Base-by-base conservation (phyloP, 2,888 invertebrate species). In the Drosophila phalerata region DNA sequence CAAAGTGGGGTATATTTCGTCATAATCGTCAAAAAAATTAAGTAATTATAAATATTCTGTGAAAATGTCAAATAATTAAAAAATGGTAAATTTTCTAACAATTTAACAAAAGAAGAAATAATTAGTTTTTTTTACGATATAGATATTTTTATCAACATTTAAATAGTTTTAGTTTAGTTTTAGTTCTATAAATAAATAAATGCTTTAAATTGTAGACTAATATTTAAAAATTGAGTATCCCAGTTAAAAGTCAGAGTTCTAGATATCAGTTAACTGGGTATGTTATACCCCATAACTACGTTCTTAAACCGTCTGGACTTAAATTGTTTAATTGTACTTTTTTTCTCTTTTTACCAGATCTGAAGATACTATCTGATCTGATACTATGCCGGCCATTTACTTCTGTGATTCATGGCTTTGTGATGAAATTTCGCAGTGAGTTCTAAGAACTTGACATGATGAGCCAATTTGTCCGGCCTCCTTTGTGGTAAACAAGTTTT, bases 361-460 rank as follows among this genome's bases (percentile, higher is more conserved):
- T 42, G 10, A 10, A 17, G 47, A 55, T 55, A 43, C 32, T 43
- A 56, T 34, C 37, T n/a, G 55, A 55, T 45, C 45, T 38, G 32
- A 40, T 22, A 19, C 55, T 45, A 71, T 71, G 71, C 25, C 71
- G 64, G 70, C 32, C 55, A 34, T 32, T 56, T 40, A 9, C 40
- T 30, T 40, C 63, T 28, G 47, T 82, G 82, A 82, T 70, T 82
- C 82, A 82, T 70, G 48, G 32, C 15, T 66, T 60, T 62, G 53
- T 82, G 82, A 82, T 84, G 81, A 82, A 82, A 84, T 84, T 72
- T 58, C 51, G 51, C 62, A 47, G 25, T 47, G 58, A 67, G 65
- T 82, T 82, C 81, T 79, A 56, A 65, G 84, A 82, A 83, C 69
- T 69, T 69, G 69, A 66, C 72, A 63, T 69, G 81, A 77, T 77